Percentiles rank a stretch among this genome's conserved stretches.
phyloP scores from a whole-genome alignment of 2,888 invertebrate genomes.

The Papilio elwesi region DNA sequence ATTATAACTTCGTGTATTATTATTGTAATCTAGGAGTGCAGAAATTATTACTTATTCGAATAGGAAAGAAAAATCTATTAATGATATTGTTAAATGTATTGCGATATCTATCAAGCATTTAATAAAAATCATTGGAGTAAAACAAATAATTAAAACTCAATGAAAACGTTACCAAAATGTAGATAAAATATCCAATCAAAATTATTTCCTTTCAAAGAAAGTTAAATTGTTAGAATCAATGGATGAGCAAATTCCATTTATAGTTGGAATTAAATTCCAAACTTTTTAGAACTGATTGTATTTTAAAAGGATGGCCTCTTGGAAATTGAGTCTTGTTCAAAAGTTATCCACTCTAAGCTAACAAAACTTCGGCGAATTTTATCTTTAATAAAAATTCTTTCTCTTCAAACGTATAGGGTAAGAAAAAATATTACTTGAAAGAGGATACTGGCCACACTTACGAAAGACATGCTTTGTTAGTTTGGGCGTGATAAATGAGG shows the following conservation, averaged over 20 bases:
- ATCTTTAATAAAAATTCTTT: slow-evolving; percentile 8
- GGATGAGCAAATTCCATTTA: slow-evolving; percentile 24
- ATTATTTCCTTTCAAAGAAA: slow-evolving; percentile 15
- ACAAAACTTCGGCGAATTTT: too few relatives aligned
- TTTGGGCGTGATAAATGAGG: not conserved
- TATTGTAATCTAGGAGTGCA: too few relatives aligned
- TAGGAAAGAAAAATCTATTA: too few relatives aligned
- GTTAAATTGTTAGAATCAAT: slow-evolving; percentile 14
- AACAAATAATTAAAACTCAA: too few relatives aligned
- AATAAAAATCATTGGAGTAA: too few relatives aligned
- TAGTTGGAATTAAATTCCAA: slow-evolving; percentile 4
- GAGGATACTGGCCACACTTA: not conserved
- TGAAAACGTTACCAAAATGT: not conserved
- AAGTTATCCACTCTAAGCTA: not conserved
- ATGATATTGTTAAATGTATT: too few relatives aligned
- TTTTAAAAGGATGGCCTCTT: slow-evolving; percentile 18
- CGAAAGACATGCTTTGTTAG: not conserved
- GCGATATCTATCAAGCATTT: too few relatives aligned
- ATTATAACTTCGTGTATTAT: too few relatives aligned
- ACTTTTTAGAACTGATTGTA: slow-evolving; percentile 28
- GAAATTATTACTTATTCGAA: too few relatives aligned
- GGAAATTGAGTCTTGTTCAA: slow-evolving; percentile 13
- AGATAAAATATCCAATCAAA: not conserved
- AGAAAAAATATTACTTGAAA: not conserved
- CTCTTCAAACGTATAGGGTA: not conserved